Percentiles rank a stretch among this genome's conserved stretches.
phyloP scores from a whole-genome alignment of 2,113 vertebrate genomes.

The Corythornis cristatus region DNA sequence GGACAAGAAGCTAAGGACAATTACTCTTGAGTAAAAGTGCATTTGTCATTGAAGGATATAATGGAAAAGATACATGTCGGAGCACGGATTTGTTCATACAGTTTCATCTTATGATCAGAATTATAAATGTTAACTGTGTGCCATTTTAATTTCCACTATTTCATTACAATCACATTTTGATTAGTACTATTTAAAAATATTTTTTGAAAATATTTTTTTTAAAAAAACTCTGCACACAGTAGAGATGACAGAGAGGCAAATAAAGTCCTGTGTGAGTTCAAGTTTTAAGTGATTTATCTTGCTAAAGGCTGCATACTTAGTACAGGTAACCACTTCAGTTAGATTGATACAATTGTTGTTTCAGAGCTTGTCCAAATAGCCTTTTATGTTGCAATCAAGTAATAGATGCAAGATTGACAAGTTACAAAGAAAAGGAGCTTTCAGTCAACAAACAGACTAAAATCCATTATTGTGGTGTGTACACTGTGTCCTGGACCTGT shows the following conservation, averaged over 20 bases:
- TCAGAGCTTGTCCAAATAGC: slow-evolving; percentile 79
- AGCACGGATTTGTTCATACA: background rate
- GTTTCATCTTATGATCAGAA: background rate
- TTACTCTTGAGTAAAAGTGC: background rate
- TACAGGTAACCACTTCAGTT: slow-evolving; percentile 70
- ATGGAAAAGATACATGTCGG: background rate
- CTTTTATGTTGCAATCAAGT: slow-evolving; percentile 83
- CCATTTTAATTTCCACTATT: background rate
- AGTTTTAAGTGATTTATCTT: slow-evolving; percentile 66
- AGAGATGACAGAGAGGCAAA: slow-evolving; percentile 55
- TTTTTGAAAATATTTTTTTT: background rate
- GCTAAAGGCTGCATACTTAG: slow-evolving; percentile 64
- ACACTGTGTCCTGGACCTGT: slow-evolving; percentile 86
- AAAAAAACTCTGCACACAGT: background rate
- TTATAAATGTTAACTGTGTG: background rate
- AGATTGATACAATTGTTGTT: slow-evolving; percentile 79
- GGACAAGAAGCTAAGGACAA: background rate
- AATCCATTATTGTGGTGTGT: slow-evolving; percentile 93
- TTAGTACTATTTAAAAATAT: background rate
- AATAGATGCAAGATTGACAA: slow-evolving; percentile 88
- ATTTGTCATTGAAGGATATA: background rate
- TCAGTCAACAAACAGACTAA: slow-evolving; percentile 93
- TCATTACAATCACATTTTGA: background rate
- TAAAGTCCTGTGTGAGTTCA: slow-evolving; percentile 58
- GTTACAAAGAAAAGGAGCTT: slow-evolving; percentile 88